phyloP scores from a whole-genome alignment of 1,140 invertebrate genomes.

The Drosophila yakuba region DNA sequence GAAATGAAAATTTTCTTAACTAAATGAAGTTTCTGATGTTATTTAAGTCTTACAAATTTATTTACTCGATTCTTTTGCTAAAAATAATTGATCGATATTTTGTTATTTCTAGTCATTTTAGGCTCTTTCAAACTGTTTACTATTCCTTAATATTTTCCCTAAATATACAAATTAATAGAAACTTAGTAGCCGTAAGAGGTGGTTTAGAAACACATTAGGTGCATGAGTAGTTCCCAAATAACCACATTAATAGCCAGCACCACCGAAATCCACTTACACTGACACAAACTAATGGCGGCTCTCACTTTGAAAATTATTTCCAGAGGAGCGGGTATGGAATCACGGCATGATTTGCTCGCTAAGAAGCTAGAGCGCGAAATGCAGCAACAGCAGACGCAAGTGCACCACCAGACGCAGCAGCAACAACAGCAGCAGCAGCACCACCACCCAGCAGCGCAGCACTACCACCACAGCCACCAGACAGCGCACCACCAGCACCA shows the following conservation, averaged over 20 bases:
- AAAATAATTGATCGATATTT: too few species aligned
- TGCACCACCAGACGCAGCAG: conserved; percentile 69
- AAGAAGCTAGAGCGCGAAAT: conserved; percentile 83
- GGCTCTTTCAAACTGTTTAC: too few species aligned
- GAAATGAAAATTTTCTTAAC: too few species aligned
- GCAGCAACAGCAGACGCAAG: conserved; percentile 74
- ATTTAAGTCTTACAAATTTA: too few species aligned
- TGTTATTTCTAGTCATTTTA: too few species aligned
- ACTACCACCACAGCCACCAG: conserved; percentile 71
- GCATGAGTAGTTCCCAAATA: conserved; percentile 16
- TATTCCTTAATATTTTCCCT: too few species aligned
- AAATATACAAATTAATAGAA: too few species aligned
- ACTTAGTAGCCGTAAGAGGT: neutral
- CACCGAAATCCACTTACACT: neutral
- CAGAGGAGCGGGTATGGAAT: conserved; percentile 85
- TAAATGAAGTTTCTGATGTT: too few species aligned
- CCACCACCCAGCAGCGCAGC: conserved; percentile 68
- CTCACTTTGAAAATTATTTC: conserved; percentile 41
- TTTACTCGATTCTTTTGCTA: too few species aligned
- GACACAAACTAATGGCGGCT: conserved; percentile 13
- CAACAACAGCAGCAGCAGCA: conserved; percentile 65
- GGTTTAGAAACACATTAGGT: neutral
- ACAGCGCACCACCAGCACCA: conserved; percentile 52
- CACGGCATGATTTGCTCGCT: conserved; percentile 84
- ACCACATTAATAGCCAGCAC: conserved; percentile 1